phyloP scores from a whole-genome alignment of 2,888 invertebrate species.

The Palloptera scutellata region DNA sequence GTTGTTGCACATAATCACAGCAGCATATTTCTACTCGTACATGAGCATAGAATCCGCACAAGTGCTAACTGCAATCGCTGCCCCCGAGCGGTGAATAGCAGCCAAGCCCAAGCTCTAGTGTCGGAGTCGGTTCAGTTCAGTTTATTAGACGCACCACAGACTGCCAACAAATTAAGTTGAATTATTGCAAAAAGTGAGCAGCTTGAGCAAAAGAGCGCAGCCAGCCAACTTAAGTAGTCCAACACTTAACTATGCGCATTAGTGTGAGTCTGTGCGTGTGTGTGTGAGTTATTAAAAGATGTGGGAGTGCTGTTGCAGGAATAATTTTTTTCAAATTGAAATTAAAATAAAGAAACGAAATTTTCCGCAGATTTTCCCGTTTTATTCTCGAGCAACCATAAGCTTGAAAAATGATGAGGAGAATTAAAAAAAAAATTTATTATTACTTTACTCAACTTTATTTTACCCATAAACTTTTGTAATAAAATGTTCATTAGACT shows the following conservation, averaged over 20 bases:
- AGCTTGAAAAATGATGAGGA: conserved; percentile 37
- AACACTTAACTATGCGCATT: too few species aligned
- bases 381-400: conserved; percentile 36
- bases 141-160: conserved; percentile 28
- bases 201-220: conserved; percentile 19
- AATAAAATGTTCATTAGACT: conserved; percentile 60
- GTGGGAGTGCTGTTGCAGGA: too few species aligned
- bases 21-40: conserved; percentile 11
- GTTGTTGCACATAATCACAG: conserved; percentile 31
- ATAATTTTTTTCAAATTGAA: too few species aligned
- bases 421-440: conserved; percentile 30
- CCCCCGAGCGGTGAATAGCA: not conserved
- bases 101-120: not conserved
- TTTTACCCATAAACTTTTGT: conserved; percentile 49
- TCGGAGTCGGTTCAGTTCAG: conserved; percentile 1
- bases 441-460: conserved; percentile 22
- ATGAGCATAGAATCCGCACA: conserved; percentile 41
- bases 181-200: conserved; percentile 35
- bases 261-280: too few species aligned
- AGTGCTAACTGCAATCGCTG: conserved; percentile 38
- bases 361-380: too few species aligned
- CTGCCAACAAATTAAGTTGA: conserved; percentile 31
- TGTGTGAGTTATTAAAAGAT: too few species aligned
- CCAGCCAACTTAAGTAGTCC: not conserved
- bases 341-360: too few species aligned